Percentiles rank a stretch among this genome's conserved stretches.
Conservation (phyloP, 2,888 invertebrate species). For the Ryuthela nishihirai region DNA sequence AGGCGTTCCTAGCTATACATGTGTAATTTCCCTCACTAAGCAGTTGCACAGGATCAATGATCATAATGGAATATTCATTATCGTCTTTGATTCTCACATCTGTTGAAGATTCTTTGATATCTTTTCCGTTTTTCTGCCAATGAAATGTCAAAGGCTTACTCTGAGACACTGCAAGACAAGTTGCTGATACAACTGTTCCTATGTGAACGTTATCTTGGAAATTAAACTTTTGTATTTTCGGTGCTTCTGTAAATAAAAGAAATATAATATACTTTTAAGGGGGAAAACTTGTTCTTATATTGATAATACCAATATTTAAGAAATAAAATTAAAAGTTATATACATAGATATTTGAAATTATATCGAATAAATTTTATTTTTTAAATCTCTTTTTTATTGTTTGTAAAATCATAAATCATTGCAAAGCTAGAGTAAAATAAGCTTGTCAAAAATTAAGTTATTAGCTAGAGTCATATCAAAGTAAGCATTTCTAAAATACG, state of each 20-base stretch:
- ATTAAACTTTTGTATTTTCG: slow-evolving; percentile 26
- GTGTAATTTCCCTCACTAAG: slow-evolving; percentile 38
- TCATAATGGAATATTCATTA: slow-evolving; percentile 12
- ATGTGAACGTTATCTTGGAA: slow-evolving; percentile 26
- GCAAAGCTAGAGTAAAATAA: too few species aligned
- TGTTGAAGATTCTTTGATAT: neutral
- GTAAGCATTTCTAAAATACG: too few species aligned
- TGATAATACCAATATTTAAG: neutral
- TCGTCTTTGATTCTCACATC: slow-evolving; percentile 18
- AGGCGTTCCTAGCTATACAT: slow-evolving; percentile 25
- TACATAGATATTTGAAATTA: neutral
- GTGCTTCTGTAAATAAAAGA: slow-evolving; percentile 17
- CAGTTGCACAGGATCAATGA: slow-evolving; percentile 10
- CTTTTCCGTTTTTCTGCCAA: slow-evolving; percentile 18
- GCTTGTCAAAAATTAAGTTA: too few species aligned
- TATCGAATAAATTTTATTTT: too few species aligned
- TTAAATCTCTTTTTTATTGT: too few species aligned
- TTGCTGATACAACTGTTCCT: slow-evolving; percentile 23
- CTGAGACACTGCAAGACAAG: slow-evolving; percentile 15
- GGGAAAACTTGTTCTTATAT: neutral
- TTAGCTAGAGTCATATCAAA: too few species aligned
- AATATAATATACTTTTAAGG: neutral
- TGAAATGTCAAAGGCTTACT: slow-evolving; percentile 11
- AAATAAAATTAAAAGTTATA: neutral
- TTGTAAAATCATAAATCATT: too few species aligned